Percentiles rank a stretch among this genome's conserved stretches.
Conservation (phyloP, 2,113 vertebrate genomes). For the Clarias gariepinus region DNA sequence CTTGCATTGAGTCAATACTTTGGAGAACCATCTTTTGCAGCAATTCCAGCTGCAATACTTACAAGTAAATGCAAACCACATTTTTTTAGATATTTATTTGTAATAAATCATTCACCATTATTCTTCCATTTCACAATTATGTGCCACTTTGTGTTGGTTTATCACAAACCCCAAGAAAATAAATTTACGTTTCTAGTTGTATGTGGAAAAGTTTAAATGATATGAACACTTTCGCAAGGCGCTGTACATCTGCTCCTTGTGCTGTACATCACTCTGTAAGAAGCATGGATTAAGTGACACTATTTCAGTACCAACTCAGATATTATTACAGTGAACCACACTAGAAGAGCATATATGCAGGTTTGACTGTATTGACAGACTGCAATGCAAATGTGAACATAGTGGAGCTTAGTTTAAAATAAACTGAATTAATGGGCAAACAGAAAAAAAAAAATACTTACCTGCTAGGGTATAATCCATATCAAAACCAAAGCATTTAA, state of each 20-base stretch:
- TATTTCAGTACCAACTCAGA: background rate
- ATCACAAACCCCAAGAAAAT: too few relatives aligned
- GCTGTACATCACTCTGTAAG: background rate
- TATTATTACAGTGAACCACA: background rate
- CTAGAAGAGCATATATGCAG: background rate
- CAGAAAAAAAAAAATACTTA: slow-evolving; percentile 63
- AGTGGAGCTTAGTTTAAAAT: background rate
- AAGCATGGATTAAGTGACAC: background rate
- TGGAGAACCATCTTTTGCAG: too few relatives aligned
- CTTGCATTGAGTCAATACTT: too few relatives aligned
- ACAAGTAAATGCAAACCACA: too few relatives aligned
- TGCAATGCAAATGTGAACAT: background rate
- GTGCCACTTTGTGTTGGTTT: too few relatives aligned
- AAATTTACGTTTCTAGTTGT: too few relatives aligned
- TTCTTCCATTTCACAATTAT: too few relatives aligned
- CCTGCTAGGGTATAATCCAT: slow-evolving; percentile 99
- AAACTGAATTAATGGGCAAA: background rate
- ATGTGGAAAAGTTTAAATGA: too few relatives aligned
- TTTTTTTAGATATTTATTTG: too few relatives aligned
- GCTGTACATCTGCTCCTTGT: background rate
- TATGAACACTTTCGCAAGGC: too few relatives aligned
- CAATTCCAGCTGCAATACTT: too few relatives aligned
- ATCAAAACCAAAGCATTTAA: slow-evolving; percentile 98
- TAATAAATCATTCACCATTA: too few relatives aligned
- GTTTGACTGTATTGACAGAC: background rate